A percentile compares a stretch with the other conserved stretches of the same genome.
phyloP scores from a whole-genome alignment of 2,888 invertebrate species.

The Cheiracanthium punctorium region DNA sequence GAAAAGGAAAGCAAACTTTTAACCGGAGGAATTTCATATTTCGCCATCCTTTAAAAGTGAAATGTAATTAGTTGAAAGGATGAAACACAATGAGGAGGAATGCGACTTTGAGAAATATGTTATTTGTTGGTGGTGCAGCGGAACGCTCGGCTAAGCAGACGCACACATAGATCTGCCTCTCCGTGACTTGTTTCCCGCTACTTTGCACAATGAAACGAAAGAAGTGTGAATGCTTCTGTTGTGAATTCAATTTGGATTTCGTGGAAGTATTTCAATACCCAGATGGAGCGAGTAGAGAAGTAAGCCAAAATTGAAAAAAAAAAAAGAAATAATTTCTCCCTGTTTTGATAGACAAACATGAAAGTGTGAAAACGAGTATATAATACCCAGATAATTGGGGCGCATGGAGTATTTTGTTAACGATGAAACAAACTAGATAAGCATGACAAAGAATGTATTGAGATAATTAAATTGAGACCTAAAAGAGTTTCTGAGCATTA shows the following conservation, averaged over 20 bases:
- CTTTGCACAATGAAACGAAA: not conserved
- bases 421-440: too few relatives aligned
- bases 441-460: too few relatives aligned
- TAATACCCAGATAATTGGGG: too few relatives aligned
- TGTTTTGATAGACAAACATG: too few relatives aligned
- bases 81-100: conserved; percentile 8
- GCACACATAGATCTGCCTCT: not conserved
- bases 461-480: too few relatives aligned
- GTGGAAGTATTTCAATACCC: not conserved
- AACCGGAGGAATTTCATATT: not conserved
- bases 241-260: not conserved
- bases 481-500: too few relatives aligned
- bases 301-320: too few relatives aligned
- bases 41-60: conserved; percentile 6
- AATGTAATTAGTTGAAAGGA: conserved; percentile 7
- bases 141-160: conserved; percentile 1
- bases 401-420: too few relatives aligned
- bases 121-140: not conserved
- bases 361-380: too few relatives aligned
- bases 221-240: not conserved
- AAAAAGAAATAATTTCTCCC: too few relatives aligned
- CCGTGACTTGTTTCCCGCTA: not conserved
- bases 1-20: conserved; percentile 3
- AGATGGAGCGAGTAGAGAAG: too few relatives aligned
- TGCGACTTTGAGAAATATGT: not conserved